These are phyloP conservation scores for Crotalus adamanteus DNA, from an alignment of 2,797 vertebrate species.

Conservation along the genomic window DNA sequence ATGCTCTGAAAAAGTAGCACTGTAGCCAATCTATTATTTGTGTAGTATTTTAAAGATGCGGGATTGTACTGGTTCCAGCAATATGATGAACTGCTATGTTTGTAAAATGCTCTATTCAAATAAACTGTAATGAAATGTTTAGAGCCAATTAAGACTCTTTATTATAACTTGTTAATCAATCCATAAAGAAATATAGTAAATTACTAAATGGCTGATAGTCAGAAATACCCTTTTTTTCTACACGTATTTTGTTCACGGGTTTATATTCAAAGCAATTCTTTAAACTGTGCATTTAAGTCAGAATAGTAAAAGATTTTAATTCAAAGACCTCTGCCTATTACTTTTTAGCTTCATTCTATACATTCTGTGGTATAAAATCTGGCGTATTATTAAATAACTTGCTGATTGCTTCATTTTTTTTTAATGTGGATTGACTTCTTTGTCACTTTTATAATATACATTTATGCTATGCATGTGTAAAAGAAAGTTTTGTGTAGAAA, in stretches of 20 bases:
- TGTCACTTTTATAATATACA: background rate
- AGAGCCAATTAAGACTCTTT: slow-evolving; percentile 41
- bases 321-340: background rate
- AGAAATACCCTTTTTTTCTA: slow-evolving; percentile 33
- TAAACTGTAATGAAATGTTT: slow-evolving; percentile 52
- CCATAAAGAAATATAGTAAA: background rate
- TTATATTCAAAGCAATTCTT: slow-evolving; percentile 9
- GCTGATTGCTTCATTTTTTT: background rate
- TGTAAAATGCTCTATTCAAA: slow-evolving; percentile 43
- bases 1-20: slow-evolving; percentile 53
- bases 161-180: slow-evolving; percentile 22
- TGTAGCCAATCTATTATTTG: slow-evolving; percentile 50
- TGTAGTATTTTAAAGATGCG: slow-evolving; percentile 48
- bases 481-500: background rate
- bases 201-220: slow-evolving; percentile 33
- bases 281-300: background rate
- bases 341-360: background rate
- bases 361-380: background rate
- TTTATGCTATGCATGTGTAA: background rate
- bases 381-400: background rate
- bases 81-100: slow-evolving; percentile 34
- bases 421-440: background rate
- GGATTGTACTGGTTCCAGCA: slow-evolving; percentile 48
- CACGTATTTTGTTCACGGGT: slow-evolving; percentile 20
- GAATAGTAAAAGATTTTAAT: background rate